Conservation (phyloP, 2,113 vertebrate species). For the Tympanuchus pallidicinctus region DNA sequence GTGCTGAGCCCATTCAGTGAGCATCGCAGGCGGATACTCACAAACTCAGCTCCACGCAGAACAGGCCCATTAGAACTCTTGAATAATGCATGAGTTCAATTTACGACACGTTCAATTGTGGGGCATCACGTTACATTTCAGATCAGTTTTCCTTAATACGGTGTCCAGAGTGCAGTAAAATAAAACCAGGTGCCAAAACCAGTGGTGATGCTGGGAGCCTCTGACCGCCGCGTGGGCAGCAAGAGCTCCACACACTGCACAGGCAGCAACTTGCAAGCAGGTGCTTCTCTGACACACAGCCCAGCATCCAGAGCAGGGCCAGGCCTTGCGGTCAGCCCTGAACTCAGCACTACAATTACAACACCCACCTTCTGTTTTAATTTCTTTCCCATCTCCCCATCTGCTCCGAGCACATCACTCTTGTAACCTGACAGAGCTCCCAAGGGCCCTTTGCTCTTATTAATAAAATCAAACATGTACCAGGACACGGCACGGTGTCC, state of each 20-base stretch:
- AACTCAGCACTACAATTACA: rapidly evolving
- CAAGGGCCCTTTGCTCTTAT: not conserved
- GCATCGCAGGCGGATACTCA: not conserved
- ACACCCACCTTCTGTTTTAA: not conserved
- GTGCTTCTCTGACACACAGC: not conserved
- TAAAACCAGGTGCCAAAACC: not conserved
- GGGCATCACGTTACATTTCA: not conserved
- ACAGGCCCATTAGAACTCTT: not conserved
- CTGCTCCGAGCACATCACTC: not conserved
- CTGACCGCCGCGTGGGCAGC: not conserved
- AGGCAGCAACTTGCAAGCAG: rapidly evolving
- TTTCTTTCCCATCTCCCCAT: not conserved
- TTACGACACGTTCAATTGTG: not conserved
- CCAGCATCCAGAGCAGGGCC: not conserved
- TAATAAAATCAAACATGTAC: not conserved
- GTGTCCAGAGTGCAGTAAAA: constrained; percentile 7
- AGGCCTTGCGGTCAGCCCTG: rapidly evolving
- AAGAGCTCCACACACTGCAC: not conserved
- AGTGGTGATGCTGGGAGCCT: not conserved
- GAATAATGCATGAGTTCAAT: not conserved
- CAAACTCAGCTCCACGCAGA: not conserved
- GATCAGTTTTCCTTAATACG: not conserved
- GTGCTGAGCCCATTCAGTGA: not conserved
- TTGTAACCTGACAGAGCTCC: not conserved
- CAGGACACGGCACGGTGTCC: not conserved